Percentiles rank a stretch among this genome's conserved stretches.
phyloP scores from a whole-genome alignment of 2,888 invertebrate genomes.

The Caenorhabditis plicata region DNA sequence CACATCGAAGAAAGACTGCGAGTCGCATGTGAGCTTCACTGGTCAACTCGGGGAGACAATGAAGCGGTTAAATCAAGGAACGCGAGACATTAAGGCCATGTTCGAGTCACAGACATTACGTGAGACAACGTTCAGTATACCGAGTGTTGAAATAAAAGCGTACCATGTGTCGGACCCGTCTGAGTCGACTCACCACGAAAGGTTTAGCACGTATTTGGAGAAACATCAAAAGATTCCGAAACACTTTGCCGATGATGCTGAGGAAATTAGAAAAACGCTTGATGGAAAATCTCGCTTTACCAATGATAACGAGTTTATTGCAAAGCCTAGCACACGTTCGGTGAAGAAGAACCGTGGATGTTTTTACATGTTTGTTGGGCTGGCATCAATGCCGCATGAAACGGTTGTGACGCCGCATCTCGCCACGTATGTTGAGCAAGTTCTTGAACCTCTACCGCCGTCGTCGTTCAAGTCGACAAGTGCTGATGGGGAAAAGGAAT shows the following conservation, averaged over 20 bases:
- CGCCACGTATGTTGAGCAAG: slow-evolving; percentile 84
- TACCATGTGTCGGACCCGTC: slow-evolving; percentile 54
- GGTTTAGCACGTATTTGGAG: slow-evolving; percentile 8
- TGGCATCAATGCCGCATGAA: slow-evolving; percentile 95
- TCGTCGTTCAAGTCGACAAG: slow-evolving; percentile 18
- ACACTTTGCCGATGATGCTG: slow-evolving; percentile 10
- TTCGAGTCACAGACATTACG: slow-evolving; percentile 23
- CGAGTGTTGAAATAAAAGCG: slow-evolving; percentile 78
- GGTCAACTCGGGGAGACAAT: slow-evolving; percentile 16
- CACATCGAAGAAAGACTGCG: slow-evolving; percentile 38
- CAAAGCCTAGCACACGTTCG: neutral
- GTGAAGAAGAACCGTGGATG: slow-evolving; percentile 74
- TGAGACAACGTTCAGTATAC: slow-evolving; percentile 39
- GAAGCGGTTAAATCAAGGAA: slow-evolving; percentile 22
- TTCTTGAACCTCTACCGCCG: slow-evolving; percentile 49
- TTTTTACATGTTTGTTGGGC: slow-evolving; percentile 89
- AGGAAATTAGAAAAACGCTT: slow-evolving; percentile 13
- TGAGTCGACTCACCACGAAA: slow-evolving; percentile 3
- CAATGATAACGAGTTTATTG: no score
- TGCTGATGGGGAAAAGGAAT: slow-evolving; percentile 5
- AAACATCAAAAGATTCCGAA: slow-evolving; percentile 7
- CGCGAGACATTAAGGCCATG: slow-evolving; percentile 26
- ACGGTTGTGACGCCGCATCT: slow-evolving; percentile 96
- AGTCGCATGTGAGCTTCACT: slow-evolving; percentile 4
- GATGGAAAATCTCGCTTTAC: slow-evolving; percentile 9